Conservation (phyloP, 2,888 invertebrate species). For the Caenorhabditis angaria region DNA sequence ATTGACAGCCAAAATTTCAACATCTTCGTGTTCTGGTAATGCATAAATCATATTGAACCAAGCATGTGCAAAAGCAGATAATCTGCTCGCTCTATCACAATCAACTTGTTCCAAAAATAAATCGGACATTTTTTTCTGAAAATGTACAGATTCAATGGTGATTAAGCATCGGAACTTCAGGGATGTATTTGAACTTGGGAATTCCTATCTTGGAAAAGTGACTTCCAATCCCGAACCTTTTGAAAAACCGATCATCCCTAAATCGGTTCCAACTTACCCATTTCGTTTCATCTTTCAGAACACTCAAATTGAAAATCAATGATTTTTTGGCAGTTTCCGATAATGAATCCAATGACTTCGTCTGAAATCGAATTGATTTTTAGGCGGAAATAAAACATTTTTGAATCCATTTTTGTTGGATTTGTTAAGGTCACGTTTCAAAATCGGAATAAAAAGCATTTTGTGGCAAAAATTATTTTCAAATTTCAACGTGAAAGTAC, state of each 20-base stretch:
- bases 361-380: neutral
- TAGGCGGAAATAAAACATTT: neutral
- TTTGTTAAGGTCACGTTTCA: too few species aligned
- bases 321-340: slow-evolving; percentile 16
- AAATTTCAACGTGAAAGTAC: too few species aligned
- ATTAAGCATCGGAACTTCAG: too few species aligned
- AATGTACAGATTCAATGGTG: slow-evolving; percentile 2
- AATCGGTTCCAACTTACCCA: slow-evolving; percentile 21
- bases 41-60: slow-evolving; percentile 10
- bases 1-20: neutral
- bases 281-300: slow-evolving; percentile 19
- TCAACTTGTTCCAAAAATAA: slow-evolving; percentile 20
- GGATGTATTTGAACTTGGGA: too few species aligned
- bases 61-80: slow-evolving; percentile 28
- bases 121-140: slow-evolving; percentile 15
- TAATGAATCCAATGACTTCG: neutral
- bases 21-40: slow-evolving; percentile 3
- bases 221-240: too few species aligned
- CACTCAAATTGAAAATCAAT: slow-evolving; percentile 13
- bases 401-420: neutral
- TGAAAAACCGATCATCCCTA: too few species aligned
- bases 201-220: too few species aligned
- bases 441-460: too few species aligned
- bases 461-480: too few species aligned
- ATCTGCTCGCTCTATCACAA: slow-evolving; percentile 20